phyloP scores from a whole-genome alignment of 1,140 invertebrate species.

The Caenorhabditis brenneri region DNA sequence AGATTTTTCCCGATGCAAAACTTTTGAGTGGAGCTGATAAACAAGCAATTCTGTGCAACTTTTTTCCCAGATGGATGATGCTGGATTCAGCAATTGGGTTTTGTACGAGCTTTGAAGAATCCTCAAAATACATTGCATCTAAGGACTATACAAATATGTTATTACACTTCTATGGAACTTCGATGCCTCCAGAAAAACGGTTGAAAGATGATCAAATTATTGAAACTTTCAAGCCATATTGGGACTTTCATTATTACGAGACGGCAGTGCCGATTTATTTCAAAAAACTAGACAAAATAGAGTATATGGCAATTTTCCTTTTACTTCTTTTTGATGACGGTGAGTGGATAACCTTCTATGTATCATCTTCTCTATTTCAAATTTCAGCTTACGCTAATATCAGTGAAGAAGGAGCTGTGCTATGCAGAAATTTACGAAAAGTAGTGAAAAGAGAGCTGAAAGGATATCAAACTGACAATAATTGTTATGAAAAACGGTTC shows the following conservation, averaged over 20 bases:
- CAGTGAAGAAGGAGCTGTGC: not conserved
- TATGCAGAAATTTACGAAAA: not conserved
- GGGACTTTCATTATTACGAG: conserved; percentile 13
- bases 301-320: not conserved
- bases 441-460: not conserved
- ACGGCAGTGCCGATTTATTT: not conserved
- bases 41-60: not conserved
- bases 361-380: not conserved
- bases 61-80: conserved; percentile 8
- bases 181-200: not conserved
- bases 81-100: conserved; percentile 1
- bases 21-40: not conserved
- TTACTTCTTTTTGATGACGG: not conserved
- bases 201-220: not conserved
- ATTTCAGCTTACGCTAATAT: not conserved
- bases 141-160: conserved; percentile 15
- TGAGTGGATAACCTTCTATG: not conserved
- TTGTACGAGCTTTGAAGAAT: not conserved
- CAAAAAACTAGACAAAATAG: not conserved
- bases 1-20: conserved; percentile 13
- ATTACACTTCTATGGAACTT: not conserved
- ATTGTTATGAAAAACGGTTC: not conserved
- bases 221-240: not conserved
- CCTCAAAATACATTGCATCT: not conserved
- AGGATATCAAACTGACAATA: not conserved